Evolutionary conservation across 2,888 invertebrate genomes (phyloP).

Genomic region (Drosophila bunnanda): DNA sequence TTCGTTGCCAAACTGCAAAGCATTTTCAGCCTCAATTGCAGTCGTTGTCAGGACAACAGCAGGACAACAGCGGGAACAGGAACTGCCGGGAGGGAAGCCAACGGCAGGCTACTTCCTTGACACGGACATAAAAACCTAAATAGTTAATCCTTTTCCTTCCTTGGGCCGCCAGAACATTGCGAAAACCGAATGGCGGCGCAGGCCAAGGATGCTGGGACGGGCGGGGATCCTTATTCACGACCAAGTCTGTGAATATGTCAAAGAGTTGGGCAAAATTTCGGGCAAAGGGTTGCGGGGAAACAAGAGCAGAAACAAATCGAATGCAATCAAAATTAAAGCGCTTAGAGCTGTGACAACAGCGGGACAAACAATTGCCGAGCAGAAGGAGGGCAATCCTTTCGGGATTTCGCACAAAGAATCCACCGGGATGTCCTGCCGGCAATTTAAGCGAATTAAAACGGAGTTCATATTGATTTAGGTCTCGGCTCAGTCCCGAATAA

Average conservation of each 20-base stretch:
- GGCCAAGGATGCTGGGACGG: constrained; percentile 29
- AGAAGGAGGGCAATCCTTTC: constrained; percentile 58
- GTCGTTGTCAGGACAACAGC: constrained; percentile 17
- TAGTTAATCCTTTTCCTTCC: constrained; percentile 71
- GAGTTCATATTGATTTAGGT: constrained; percentile 75
- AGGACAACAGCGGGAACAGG: constrained; percentile 31
- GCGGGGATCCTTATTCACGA: neutral
- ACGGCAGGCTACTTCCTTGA: constrained; percentile 63
- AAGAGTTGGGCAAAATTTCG: constrained; percentile 72
- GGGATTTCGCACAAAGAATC: constrained; percentile 59
- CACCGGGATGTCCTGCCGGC: constrained; percentile 65
- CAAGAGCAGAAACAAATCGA: constrained; percentile 67
- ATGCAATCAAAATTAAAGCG: constrained; percentile 81
- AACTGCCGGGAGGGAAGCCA: constrained; percentile 19
- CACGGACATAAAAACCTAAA: constrained; percentile 61
- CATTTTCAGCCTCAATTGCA: constrained; percentile 40
- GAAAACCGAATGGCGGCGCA: constrained; percentile 44
- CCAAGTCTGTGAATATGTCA: constrained; percentile 76
- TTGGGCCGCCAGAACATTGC: constrained; percentile 55
- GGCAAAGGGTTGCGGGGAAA: constrained; percentile 23
- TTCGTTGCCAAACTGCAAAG: constrained; percentile 16
- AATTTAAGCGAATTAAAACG: constrained; percentile 81
- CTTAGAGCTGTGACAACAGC: constrained; percentile 77
- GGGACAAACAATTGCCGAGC: constrained; percentile 65
- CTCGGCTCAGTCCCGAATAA: constrained; percentile 35